These are phyloP conservation scores for Microcaecilia unicolor DNA, from an alignment of 2,797 vertebrate species.

Conservation along the genomic window DNA sequence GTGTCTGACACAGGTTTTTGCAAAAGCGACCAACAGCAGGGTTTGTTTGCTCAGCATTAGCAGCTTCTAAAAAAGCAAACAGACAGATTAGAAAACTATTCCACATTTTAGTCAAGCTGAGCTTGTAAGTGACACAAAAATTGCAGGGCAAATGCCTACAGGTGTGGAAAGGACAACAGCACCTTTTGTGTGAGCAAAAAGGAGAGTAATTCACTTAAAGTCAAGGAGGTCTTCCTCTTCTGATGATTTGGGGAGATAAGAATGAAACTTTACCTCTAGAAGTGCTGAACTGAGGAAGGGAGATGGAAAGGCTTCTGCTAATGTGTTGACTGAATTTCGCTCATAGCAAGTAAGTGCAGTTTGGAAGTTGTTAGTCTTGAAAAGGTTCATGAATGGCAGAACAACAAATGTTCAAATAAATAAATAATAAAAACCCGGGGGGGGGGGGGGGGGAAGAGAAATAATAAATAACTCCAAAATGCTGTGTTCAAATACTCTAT, in stretches of 20 bases:
- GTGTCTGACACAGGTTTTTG: constrained; percentile 1
- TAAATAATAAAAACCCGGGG: too few species aligned
- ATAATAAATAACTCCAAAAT: too few species aligned
- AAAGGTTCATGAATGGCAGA: too few species aligned
- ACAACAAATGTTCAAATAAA: too few species aligned
- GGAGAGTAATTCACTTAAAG: constrained; percentile 28
- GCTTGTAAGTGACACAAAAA: constrained; percentile 26
- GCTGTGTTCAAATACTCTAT: too few species aligned
- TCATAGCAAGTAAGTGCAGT: too few species aligned
- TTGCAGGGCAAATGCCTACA: constrained; percentile 32
- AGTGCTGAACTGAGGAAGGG: constrained; percentile 10
- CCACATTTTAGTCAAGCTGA: constrained; percentile 19
- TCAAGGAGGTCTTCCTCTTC: constrained; percentile 35
- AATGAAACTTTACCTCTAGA: constrained; percentile 43
- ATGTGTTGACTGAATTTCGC: too few species aligned
- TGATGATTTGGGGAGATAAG: constrained; percentile 49
- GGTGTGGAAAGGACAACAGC: constrained; percentile 26
- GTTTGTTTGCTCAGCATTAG: constrained; percentile 17
- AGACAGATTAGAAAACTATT: constrained; percentile 24
- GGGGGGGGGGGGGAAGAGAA: too few species aligned
- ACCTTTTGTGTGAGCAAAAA: constrained; percentile 20
- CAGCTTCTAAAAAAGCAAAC: constrained; percentile 23
- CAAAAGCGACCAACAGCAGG: constrained; percentile 10
- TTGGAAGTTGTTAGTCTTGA: too few species aligned
- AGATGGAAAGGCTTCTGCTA: constrained; percentile 17